Percentiles rank a stretch among this genome's conserved stretches.
phyloP scores from a whole-genome alignment of 1,140 invertebrate genomes.

The Oedothorax gibbosus region DNA sequence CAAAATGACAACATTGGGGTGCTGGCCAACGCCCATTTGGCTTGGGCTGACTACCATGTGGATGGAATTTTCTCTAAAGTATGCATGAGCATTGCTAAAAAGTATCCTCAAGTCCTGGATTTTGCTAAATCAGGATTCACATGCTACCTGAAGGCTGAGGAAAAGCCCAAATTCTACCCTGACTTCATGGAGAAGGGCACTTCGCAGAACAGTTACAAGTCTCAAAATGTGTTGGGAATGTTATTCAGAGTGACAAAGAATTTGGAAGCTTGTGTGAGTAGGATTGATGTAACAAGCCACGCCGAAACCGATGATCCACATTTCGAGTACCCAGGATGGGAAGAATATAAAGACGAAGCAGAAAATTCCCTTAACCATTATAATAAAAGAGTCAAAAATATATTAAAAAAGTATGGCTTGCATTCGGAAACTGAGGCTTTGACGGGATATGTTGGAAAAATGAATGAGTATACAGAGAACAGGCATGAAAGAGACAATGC shows the following conservation, averaged over 20 bases:
- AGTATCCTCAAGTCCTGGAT: constrained; percentile 64
- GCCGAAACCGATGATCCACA: constrained; percentile 24
- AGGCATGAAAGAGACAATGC: constrained; percentile 40
- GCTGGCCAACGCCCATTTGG: constrained; percentile 65
- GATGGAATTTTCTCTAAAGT: constrained; percentile 64
- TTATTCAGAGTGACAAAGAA: constrained; percentile 62
- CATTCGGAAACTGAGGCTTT: constrained; percentile 64
- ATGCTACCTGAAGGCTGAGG: constrained; percentile 55
- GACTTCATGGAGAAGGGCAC: constrained; percentile 66
- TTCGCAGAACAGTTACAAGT: constrained; percentile 63
- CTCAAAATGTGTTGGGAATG: constrained; percentile 64
- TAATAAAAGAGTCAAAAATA: constrained; percentile 60
- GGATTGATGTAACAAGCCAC: constrained; percentile 11
- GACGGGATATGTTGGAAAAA: constrained; percentile 50
- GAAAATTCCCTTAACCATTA: constrained; percentile 55
- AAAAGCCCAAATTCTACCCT: constrained; percentile 64
- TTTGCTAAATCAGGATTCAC: constrained; percentile 65
- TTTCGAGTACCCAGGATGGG: constrained; percentile 60
- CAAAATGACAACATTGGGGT: constrained; percentile 65
- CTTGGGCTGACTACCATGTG: constrained; percentile 62
- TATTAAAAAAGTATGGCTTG: constrained; percentile 65
- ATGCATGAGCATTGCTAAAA: constrained; percentile 64
- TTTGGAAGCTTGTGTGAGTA: constrained; percentile 50
- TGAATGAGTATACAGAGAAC: constrained; percentile 45
- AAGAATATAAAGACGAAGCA: constrained; percentile 60